Evolutionary conservation across 2,888 invertebrate species (phyloP).

Genomic region (Ophioninae sp.): DNA sequence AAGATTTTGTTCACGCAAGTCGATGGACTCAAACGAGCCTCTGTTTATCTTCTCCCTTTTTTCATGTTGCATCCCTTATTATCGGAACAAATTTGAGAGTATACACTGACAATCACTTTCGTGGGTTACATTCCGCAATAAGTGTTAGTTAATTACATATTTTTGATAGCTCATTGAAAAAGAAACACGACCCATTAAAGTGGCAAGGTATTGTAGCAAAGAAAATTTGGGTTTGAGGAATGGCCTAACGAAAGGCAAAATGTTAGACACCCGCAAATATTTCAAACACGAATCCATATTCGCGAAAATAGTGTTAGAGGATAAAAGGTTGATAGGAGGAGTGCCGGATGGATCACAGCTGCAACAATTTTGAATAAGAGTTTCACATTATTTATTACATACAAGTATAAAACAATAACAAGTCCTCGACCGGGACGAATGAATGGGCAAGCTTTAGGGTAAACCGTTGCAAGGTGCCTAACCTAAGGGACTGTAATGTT

Average conservation of each 20-base stretch:
- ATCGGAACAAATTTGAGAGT: neutral
- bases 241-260: conserved; percentile 15
- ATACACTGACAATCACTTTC: neutral
- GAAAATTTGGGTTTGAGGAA: neutral
- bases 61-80: neutral
- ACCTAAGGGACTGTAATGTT: conserved; percentile 50
- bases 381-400: conserved; percentile 60
- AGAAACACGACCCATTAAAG: neutral
- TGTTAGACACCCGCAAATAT: conserved; percentile 52
- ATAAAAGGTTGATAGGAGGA: conserved; percentile 31
- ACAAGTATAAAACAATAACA: conserved; percentile 63
- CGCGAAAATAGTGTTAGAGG: conserved; percentile 16
- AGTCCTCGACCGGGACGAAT: conserved; percentile 47
- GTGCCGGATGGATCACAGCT: conserved; percentile 46
- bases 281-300: conserved; percentile 16
- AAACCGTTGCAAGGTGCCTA: conserved; percentile 57
- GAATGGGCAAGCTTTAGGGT: conserved; percentile 46
- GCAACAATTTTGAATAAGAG: conserved; percentile 44
- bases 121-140: neutral
- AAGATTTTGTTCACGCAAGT: neutral
- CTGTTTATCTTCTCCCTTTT: too few relatives aligned
- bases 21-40: too few relatives aligned
- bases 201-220: neutral
- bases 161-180: neutral
- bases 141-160: neutral